Base-by-base conservation (phyloP, 2,888 invertebrate genomes). In the Poecilobothrus nobilitatus region DNA sequence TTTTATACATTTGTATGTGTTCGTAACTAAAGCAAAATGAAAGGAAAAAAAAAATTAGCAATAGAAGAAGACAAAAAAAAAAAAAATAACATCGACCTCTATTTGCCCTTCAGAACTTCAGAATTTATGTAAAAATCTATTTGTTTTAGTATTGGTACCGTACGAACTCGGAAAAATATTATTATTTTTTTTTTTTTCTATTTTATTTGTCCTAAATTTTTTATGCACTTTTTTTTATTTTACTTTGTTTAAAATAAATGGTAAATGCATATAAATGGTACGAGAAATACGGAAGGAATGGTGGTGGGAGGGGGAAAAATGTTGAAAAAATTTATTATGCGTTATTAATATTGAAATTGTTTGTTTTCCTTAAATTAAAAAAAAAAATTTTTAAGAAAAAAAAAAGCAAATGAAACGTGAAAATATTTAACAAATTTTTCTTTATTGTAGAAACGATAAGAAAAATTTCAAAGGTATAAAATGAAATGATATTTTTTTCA, bases 31-130 rank as follows among this genome's bases (percentile, higher is more conserved):
- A 12, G 12, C 12, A 44, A 44, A 44, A 7, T 12, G 15, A 44
- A 44, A 44, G 10, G 12, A 44, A 6, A 15, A 44, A 15, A 44
- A n/a, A n/a, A 12, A 44, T 10, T 15, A 53, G 53, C 15, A 53
- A 18, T 12, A 53, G 9, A 53, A 53, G 53, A 53, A n/a, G n/a
- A n/a, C n/a, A n/a, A n/a, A n/a, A n/a, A n/a, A n/a, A n/a, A n/a
- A 53, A 53, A 18, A 53, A 18, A 53, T 18, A 69, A 69, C 67
- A 66, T 67, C 69, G 69, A 69, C 69, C 69, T 69, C 63, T 69
- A 69, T 67, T 69, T 69, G 69, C 63, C 69, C 69, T 69, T 69
- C 67, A 69, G 37, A 63, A 53, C 53, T 53, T 53, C 7, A 53
- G 15, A 53, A 53, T 53, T 53, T 53, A 53, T 53, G 18, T 53